phyloP scores from a whole-genome alignment of 2,113 vertebrate genomes.

The Eclectus roratus region DNA sequence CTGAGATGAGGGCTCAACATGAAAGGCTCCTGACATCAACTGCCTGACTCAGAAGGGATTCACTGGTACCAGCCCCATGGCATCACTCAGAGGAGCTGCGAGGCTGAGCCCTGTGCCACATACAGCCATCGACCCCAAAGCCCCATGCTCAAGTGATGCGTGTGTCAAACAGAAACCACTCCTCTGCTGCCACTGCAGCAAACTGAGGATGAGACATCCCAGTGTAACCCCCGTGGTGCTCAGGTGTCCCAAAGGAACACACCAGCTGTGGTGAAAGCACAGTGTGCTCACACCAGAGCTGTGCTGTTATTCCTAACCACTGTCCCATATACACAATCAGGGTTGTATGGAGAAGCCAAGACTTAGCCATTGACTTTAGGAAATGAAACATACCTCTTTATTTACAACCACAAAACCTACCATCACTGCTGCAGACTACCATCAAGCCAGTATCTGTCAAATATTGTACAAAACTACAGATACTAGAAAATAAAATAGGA shows the following conservation, averaged over 20 bases:
- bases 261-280: not conserved
- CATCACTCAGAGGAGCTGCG: not conserved
- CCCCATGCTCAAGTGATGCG: fast-evolving
- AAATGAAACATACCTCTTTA: conserved; percentile 75
- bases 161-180: not conserved
- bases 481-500: conserved; percentile 24
- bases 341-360: not conserved
- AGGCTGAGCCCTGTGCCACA: not conserved
- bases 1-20: fast-evolving
- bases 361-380: conserved; percentile 36
- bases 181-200: not conserved
- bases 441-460: conserved; percentile 27
- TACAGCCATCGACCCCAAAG: not conserved
- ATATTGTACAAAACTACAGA: conserved; percentile 69
- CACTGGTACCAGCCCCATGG: fast-evolving
- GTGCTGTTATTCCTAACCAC: not conserved
- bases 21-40: not conserved
- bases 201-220: not conserved
- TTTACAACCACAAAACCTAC: conserved; percentile 74
- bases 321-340: fast-evolving
- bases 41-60: not conserved
- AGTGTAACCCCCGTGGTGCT: fast-evolving
- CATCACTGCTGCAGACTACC: not conserved
- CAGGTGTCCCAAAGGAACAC: fast-evolving
- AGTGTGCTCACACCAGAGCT: not conserved